phyloP scores from a whole-genome alignment of 2,888 invertebrate genomes.

The Stenolophus ochropezus region DNA sequence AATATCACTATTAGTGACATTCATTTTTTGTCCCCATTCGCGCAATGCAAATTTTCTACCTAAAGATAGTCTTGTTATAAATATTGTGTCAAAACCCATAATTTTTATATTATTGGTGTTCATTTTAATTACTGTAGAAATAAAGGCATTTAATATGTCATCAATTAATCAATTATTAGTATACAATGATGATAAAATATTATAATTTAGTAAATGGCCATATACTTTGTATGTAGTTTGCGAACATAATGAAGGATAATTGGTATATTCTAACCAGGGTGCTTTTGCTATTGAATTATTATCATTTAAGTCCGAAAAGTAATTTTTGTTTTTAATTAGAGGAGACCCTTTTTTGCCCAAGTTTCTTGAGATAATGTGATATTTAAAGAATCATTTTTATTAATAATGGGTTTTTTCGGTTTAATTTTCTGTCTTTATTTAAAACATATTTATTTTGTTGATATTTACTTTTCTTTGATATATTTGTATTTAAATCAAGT shows the following conservation, averaged over 20 bases:
- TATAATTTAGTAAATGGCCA: neutral
- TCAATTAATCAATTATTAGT: slow-evolving; percentile 1
- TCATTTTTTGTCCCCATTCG: neutral
- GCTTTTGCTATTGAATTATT: no score
- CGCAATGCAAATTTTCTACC: neutral
- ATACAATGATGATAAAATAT: neutral
- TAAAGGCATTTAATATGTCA: slow-evolving; percentile 5
- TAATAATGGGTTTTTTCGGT: no score
- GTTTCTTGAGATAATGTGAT: no score
- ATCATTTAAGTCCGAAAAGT: no score
- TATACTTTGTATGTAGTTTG: neutral
- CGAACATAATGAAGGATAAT: no score
- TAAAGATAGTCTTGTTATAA: neutral
- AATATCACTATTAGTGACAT: neutral
- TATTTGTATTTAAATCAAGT: neutral
- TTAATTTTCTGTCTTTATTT: no score
- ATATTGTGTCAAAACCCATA: neutral
- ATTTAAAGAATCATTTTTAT: no score
- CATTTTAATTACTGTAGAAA: neutral
- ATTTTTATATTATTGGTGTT: neutral
- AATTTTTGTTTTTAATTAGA: no score
- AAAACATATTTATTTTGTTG: neutral
- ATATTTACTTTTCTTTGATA: no score
- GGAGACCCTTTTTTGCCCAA: no score
- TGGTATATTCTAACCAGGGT: no score